Evolutionary conservation across 2,797 vertebrate genomes (phyloP).

Genomic region (Poliocrania exsul): DNA sequence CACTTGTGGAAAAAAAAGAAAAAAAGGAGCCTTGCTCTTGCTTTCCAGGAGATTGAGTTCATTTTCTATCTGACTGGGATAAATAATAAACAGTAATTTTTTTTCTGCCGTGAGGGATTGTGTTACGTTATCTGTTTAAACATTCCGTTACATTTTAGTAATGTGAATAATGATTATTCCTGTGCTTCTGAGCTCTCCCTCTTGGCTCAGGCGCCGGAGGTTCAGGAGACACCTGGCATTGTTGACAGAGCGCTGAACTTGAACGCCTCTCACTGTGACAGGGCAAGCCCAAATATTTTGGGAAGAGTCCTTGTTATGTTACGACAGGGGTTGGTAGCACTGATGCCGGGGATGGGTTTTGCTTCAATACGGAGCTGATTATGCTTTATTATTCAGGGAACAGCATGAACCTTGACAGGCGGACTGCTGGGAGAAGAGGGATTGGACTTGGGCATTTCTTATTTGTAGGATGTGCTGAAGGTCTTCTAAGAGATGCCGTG

Average conservation of each 20-base stretch:
- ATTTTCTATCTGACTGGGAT: constrained; percentile 45
- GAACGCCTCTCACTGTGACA: constrained; percentile 53
- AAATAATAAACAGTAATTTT: constrained; percentile 35
- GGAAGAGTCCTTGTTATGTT: constrained; percentile 62
- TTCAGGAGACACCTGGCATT: constrained; percentile 51
- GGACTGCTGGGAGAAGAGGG: neutral
- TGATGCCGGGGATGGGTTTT: neutral
- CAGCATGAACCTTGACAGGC: neutral
- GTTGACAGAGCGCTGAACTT: constrained; percentile 61
- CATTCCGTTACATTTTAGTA: constrained; percentile 58
- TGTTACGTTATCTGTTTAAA: constrained; percentile 64
- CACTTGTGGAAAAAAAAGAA: neutral
- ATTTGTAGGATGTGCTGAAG: neutral
- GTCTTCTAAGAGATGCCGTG: neutral
- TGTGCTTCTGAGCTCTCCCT: constrained; percentile 53
- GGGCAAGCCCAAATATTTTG: constrained; percentile 55
- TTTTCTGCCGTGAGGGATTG: constrained; percentile 4
- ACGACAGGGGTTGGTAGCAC: constrained; percentile 26
- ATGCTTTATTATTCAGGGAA: constrained; percentile 20
- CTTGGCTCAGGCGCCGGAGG: constrained; percentile 36
- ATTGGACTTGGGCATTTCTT: neutral
- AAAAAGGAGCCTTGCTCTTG: neutral
- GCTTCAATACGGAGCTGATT: constrained; percentile 14
- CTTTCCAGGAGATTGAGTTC: constrained; percentile 39
- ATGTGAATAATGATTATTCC: constrained; percentile 49